Evolutionary conservation across 2,888 invertebrate genomes (phyloP), one percentile per base, ranked within the genome.

Genomic region (Nysson spinosus): DNA sequence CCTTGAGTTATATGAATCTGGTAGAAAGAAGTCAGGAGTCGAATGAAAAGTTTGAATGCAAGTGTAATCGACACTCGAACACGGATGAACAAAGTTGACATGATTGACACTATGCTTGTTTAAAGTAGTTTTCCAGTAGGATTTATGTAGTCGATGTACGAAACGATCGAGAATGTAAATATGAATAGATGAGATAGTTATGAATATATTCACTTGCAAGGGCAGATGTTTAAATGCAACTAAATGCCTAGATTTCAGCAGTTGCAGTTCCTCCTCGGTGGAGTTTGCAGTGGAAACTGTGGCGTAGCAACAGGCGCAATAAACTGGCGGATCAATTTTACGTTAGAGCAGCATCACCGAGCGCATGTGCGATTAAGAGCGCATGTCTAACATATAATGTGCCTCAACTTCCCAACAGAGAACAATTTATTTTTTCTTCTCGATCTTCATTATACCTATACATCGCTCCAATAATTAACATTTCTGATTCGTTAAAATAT

Each of bases 261-360:
- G 60, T 63, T 60, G 60, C 62, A 46, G 58, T 44, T 58, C 39
- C 37, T 49, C 11, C 37, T 51, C 11, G 47, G 34, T 49, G n/a
- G 28, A 4, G 11, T 22, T 30, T 32, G 43, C 14, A 44, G 47
- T 20, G n/a, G 24, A 37, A 37, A 52, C 54, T 30, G 42, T 50
- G 47, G 37, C 37, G 39, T 60, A 62, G 62, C 55, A 55, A 65
- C 64, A 66, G 61, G 60, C 65, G 56, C 68, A 47, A 61, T 46
- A 12, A 47, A 56, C 55, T 42, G 65, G n/a, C 44, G 49, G 57
- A 42, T 43, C 46, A 56, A 54, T 63, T 62, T 54, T 26, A 43
- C 54, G 43, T 54, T 55, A 37, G 42, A 35, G 26, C 37, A 22
- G 26, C 49, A 44, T 55, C 49, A n/a, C 3, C 19, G 42, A 11